Evolutionary conservation across 2,797 vertebrate species (phyloP), one percentile per base, ranked within the genome.

Genomic region (Poecilia wingei): DNA sequence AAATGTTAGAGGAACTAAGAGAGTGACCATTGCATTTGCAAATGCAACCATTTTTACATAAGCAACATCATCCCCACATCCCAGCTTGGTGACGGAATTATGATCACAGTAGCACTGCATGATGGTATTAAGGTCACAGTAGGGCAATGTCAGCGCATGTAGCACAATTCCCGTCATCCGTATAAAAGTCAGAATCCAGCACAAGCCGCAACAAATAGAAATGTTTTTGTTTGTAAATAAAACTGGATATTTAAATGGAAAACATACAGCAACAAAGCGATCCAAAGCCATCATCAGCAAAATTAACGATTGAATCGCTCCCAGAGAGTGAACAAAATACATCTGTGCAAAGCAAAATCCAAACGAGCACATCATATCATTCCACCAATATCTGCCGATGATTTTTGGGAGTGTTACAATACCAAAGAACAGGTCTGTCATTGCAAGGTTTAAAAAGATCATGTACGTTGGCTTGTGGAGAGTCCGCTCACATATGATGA

Each of bases 101-200:
- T 87, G 94, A 79, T 96, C 95, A 77, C 95, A 95, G 75, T 94
- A 96, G 74, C 95, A 95, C 18, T 96, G 95, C 5, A 72, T 70
- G 45, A 96, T 94, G 73, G 87, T 18, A 64, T 95, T 95, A 18
- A 79, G 79, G 5, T 92, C 75, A 53, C 95, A 96, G 79, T 94
- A 96, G 3, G 81, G 80, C 43, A 95, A 69, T 14, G 78, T 87
- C 18, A 90, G 77, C 3, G 93, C 75, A 53, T 91, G 93, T 5
- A 73, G 18, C 7, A 84, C 84, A 75, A 87, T 16, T 22, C 81
- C 86, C 39, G 47, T 0, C 43, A 91, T 76, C 3, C 83, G 82
- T 39, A 78, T 91, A 22, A 88, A 93, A 82, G 80, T 93, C 68
- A 86, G 39, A 82, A 45, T 76, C 72, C 84, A 94, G 88, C 84